Evolutionary conservation across 2,113 vertebrate genomes (phyloP), one percentile per base, ranked within the genome.

Genomic region (Oryzias melastigma): DNA sequence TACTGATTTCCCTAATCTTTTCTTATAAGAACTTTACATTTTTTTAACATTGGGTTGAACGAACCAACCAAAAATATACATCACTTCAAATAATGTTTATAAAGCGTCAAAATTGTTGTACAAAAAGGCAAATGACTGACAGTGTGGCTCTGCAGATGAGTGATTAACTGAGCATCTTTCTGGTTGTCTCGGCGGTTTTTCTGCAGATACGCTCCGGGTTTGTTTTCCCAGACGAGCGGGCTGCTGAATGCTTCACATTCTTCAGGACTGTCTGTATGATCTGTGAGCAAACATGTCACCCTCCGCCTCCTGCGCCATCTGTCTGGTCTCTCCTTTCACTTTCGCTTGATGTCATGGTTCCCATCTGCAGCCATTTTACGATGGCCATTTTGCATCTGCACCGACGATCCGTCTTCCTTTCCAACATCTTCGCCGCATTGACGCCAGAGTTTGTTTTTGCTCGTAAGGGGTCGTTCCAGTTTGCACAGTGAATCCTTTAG

Each of bases 281-380:
- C 61, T 64, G 62, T 72, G 46, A 35, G 35, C 35, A 17, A 61
- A 70, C 68, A 52, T 75, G 73, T 62, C 75, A 59, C 70, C 48
- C 54, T 61, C 60, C 52, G 55, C 71, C 78, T 85, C 75, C 44
- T 22, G 64, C 64, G 7, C 77, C 84, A 84, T 81, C 80, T 81
- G 71, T 57, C 71, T 61, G 68, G 64, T 60, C 51, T 77, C 62
- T 68, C 59, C 62, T 72, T 71, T 81, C 75, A 59, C 77, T 75
- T 73, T 52, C 10, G 25, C 35, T 75, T 45, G 57, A 75, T 68
- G 63, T 79, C 71, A 77, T 35, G 64, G 62, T 51, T 68, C 60
- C 59, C 46, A 50, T 68, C 54, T 55, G 59, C 71, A 70, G 63
- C 54, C 47, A 58, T 75, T 79, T 81, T 61, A 67, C 35, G 16